These are phyloP conservation scores for Parnassius orleans DNA, from an alignment of 2,888 invertebrate species.

Conservation along the genomic window DNA sequence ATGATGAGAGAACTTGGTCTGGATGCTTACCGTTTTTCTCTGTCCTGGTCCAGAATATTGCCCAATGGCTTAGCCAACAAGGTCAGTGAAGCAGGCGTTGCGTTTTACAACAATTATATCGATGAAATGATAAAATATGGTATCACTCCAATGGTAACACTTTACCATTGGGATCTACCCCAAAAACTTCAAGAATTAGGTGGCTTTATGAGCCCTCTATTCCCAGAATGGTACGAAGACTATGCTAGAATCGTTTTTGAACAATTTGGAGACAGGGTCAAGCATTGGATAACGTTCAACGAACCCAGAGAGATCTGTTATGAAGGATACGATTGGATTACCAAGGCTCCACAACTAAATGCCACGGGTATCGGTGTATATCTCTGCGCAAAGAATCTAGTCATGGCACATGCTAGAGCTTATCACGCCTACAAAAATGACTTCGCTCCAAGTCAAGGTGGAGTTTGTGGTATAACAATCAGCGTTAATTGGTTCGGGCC, in stretches of 20 bases:
- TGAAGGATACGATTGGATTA: slow-evolving; percentile 63
- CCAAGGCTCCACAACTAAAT: slow-evolving; percentile 55
- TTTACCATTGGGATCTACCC: slow-evolving; percentile 80
- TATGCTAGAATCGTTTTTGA: slow-evolving; percentile 68
- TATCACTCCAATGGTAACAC: slow-evolving; percentile 81
- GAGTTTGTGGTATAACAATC: slow-evolving; percentile 44
- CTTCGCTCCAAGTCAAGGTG: slow-evolving; percentile 48
- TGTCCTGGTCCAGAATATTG: slow-evolving; percentile 83
- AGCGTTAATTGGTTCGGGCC: slow-evolving; percentile 49
- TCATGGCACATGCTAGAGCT: slow-evolving; percentile 76
- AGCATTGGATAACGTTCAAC: slow-evolving; percentile 81
- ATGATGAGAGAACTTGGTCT: slow-evolving; percentile 67
- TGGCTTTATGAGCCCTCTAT: slow-evolving; percentile 67
- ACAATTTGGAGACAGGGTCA: slow-evolving; percentile 72
- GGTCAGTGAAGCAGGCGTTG: slow-evolving; percentile 80
- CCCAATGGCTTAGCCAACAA: slow-evolving; percentile 75
- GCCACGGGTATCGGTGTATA: slow-evolving; percentile 70
- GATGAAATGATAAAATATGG: slow-evolving; percentile 80
- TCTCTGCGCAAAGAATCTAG: slow-evolving; percentile 70
- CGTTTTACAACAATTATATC: slow-evolving; percentile 84
- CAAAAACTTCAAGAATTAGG: slow-evolving; percentile 77
- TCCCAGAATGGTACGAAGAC: slow-evolving; percentile 70
- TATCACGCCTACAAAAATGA: slow-evolving; percentile 62
- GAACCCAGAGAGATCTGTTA: slow-evolving; percentile 71
- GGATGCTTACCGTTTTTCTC: slow-evolving; percentile 76